These are phyloP conservation scores for Phylloscopus whistleri DNA, from an alignment of 2,113 vertebrate genomes.

Conservation along the genomic window DNA sequence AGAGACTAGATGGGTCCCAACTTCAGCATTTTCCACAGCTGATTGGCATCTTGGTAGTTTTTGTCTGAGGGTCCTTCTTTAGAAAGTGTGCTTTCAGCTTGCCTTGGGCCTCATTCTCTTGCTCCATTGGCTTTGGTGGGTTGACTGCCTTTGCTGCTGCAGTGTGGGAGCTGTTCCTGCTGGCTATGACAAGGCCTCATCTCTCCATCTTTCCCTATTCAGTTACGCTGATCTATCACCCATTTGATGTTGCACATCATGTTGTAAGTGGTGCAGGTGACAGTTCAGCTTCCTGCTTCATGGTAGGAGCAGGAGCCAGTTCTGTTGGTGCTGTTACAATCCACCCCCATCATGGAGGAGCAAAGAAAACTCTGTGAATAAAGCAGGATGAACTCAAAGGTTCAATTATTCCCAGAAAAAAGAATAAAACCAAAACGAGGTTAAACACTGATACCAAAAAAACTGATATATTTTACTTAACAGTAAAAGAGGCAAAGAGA, in stretches of 20 bases:
- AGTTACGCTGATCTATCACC: background rate
- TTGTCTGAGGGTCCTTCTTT: background rate
- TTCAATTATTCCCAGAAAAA: background rate
- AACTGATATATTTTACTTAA: background rate
- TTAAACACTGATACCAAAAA: background rate
- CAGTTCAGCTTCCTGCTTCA: background rate
- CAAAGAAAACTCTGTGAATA: background rate
- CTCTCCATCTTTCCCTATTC: background rate
- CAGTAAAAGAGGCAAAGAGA: background rate
- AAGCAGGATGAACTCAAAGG: background rate
- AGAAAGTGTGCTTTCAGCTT: background rate
- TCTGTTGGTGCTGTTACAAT: background rate
- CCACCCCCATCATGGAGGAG: background rate
- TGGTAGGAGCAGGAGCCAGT: fast-evolving
- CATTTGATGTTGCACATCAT: background rate
- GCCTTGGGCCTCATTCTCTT: background rate
- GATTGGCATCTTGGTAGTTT: background rate
- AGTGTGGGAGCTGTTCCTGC: background rate
- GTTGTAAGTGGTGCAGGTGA: background rate
- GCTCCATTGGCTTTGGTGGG: background rate
- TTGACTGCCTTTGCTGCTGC: background rate
- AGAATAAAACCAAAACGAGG: background rate
- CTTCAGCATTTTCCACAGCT: background rate
- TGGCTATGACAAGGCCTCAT: background rate
- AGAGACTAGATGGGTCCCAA: background rate